Evolutionary conservation across 2,888 invertebrate genomes (phyloP), one percentile per base, ranked within the genome.

Genomic region (Leptinotarsa peninsularis): DNA sequence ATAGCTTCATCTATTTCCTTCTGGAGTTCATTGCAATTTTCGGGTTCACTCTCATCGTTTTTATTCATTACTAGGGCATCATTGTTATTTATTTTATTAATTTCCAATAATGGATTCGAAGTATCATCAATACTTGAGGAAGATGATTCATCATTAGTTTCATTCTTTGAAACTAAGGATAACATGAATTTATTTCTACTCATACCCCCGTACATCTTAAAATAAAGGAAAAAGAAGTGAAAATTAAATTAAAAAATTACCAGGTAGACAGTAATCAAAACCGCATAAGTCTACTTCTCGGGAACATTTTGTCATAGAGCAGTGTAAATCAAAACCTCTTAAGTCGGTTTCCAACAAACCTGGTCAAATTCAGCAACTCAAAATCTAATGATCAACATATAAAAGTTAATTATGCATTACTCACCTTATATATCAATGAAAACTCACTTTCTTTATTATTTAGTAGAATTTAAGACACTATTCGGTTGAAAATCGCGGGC

Each of bases 1-100:
- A 63, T 63, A 63, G 63, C 63, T 63, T 63, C 63, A 23, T 63
- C 63, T 63, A 63, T 63, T 63, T 63, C 63, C 63, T 21, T 63
- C 21, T 63, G 21, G 27, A 63, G 63, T 63, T 63, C 63, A 63
- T 63, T 27, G 27, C 27, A 50, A 50, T 50, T 50, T 50, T 50
- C 50, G 50, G 50, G 50, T 50, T 50, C 50, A 50, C 50, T 50
- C 50, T 50, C 50, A 50, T 50, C 50, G 50, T 50, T 50, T 50
- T 50, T 50, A 50, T 50, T 50, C 50, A 50, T 50, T 50, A 50
- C 50, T 50, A 50, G 50, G 50, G 50, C 50, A 50, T 50, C 50
- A 50, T 50, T 50, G 50, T 50, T 50, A 50, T 50, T 50, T 50
- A 50, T 50, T 50, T 50, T 50, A 50, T 50, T 17, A 50, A 50